Evolutionary conservation across 1,140 invertebrate species (phyloP).

Genomic region (Sycophila sp.): DNA sequence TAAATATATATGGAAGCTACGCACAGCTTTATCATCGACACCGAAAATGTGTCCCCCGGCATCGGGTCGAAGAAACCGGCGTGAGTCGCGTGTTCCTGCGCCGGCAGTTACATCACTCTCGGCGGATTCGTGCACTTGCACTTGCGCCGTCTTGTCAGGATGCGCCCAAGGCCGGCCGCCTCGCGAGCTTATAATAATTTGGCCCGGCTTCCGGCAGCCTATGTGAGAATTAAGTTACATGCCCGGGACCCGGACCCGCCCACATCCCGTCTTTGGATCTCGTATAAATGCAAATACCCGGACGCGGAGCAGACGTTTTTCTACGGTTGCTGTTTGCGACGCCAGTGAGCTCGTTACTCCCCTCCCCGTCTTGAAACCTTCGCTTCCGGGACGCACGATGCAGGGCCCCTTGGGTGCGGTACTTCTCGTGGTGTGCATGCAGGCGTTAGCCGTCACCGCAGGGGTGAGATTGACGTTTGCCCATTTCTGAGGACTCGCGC

Average conservation of each 20-base stretch:
- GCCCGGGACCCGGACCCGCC: too few species aligned
- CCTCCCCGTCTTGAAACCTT: neutral
- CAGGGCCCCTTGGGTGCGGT: neutral
- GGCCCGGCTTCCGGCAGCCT: neutral
- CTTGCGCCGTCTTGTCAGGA: constrained; percentile 24
- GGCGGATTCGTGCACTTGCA: neutral
- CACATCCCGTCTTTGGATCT: constrained; percentile 51
- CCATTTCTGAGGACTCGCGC: too few species aligned
- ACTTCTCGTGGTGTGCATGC: constrained; percentile 23
- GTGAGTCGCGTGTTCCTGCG: too few species aligned
- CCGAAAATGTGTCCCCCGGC: too few species aligned
- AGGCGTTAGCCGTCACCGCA: constrained; percentile 40
- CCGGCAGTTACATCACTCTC: too few species aligned
- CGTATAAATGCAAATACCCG: constrained; percentile 46
- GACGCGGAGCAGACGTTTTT: too few species aligned
- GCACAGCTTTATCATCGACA: too few species aligned
- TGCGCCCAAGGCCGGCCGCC: constrained; percentile 41
- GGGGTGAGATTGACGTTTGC: constrained; percentile 48
- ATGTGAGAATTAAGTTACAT: too few species aligned
- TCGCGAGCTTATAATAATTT: neutral
- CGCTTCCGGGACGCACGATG: neutral
- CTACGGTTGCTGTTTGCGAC: too few species aligned
- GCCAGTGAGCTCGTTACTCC: too few species aligned
- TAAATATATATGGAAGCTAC: too few species aligned
- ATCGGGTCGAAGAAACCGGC: too few species aligned